Conservation (phyloP, 1,140 invertebrate genomes). For the Planococcus citri region DNA sequence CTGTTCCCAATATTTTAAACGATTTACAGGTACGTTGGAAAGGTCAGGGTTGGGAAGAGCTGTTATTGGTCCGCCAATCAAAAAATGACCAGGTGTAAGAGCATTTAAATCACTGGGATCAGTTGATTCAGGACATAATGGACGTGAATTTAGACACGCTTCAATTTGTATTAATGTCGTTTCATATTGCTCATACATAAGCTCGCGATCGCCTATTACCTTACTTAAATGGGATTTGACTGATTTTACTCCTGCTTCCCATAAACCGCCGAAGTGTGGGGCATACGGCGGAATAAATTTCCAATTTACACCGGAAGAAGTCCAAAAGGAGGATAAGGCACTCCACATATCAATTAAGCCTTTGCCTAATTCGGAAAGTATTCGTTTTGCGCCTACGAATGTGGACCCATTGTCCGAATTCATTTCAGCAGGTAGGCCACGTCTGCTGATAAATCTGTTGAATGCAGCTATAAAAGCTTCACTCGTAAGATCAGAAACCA, state of each 20-base stretch:
- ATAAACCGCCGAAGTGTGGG: constrained; percentile 32
- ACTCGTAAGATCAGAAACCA: constrained; percentile 29
- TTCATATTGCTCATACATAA: constrained; percentile 31
- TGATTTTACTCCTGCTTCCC: constrained; percentile 31
- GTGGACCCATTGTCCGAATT: constrained; percentile 33
- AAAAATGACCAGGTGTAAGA: constrained; percentile 9
- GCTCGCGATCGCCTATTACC: constrained; percentile 23
- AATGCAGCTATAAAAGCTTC: constrained; percentile 31
- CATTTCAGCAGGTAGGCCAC: constrained; percentile 29
- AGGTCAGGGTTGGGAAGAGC: too few relatives aligned
- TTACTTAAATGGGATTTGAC: constrained; percentile 30
- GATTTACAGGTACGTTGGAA: too few relatives aligned
- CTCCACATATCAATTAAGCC: background rate
- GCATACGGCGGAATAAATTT: constrained; percentile 30
- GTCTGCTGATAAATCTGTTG: constrained; percentile 28
- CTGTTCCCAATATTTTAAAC: too few relatives aligned
- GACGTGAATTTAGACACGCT: constrained; percentile 31
- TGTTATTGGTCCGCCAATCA: too few relatives aligned
- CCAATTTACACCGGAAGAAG: constrained; percentile 24
- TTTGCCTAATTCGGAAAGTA: constrained; percentile 24
- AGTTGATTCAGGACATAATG: constrained; percentile 25
- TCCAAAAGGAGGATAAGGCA: too few relatives aligned
- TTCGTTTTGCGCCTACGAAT: constrained; percentile 31
- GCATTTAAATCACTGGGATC: constrained; percentile 27
- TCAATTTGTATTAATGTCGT: constrained; percentile 30